Base-by-base conservation (phyloP, 2,797 vertebrate genomes). In the Enteromius radiatus region DNA sequence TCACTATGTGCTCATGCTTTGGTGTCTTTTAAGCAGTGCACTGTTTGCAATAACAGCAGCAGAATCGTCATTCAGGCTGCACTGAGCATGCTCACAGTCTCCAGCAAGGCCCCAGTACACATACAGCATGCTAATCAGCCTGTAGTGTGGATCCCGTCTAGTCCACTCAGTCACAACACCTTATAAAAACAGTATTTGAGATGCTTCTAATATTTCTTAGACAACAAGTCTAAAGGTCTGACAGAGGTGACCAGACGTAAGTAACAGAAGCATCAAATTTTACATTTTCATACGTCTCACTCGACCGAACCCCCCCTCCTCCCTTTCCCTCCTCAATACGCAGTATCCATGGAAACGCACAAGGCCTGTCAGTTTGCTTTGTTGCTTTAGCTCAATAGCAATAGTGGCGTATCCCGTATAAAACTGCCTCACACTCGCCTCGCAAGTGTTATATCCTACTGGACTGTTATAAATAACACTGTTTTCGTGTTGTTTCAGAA, bases 271-370 rank as follows among this genome's bases (percentile, higher is more conserved):
- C 74, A 56, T 64, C 54, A 56, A 85, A 76, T 70, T 74, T 77
- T 71, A 82, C 54, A 43, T 77, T 43, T 86, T 81, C 31, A 84
- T 82, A 81, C 56, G 63, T 81, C 86, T 90, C 85, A 83, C 87
- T 80, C 75, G 76, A 52, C 83, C 88, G 59, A 89, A 5, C 91
- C 87, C 86, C 85, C 90, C 88, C 68, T 17, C 52, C 61, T 41
- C 41, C 63, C 56, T 23, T 84, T 84, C 90, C 88, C 87, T 87
- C 89, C 89, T 89, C 90, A 76, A 69, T 82, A 86, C 80, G 69
- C 56, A 91, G 94, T 95, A 90, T 92, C 93, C 92, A 94, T 93
- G 91, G 93, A 91, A 95, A 95, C 93, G 90, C 90, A 92, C 90
- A 86, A 91, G 88, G 90, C 89, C 89, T 88, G 88, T 90, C 88